Base-by-base conservation (phyloP, 2,113 vertebrate genomes). In the Erpornis zantholeuca region DNA sequence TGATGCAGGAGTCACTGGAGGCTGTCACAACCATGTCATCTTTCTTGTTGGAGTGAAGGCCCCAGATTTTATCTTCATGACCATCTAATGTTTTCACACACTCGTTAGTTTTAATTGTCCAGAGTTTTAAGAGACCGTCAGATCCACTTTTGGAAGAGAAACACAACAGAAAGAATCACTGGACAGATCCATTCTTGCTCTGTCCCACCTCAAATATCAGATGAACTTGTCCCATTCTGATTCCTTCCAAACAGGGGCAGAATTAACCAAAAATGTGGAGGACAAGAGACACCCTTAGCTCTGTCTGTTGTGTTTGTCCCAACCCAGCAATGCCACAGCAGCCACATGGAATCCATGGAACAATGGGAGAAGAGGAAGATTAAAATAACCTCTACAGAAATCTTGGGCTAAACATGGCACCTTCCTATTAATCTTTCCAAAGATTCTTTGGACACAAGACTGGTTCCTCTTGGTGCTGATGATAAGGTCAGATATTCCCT, bases 41-140 rank as follows among this genome's bases (percentile, higher is more conserved):
- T 35, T 97, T 98, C 82, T 95, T 97, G 97, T 97, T 99, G 86
- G 95, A 96, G 42, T 99, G 99, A 38, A 99, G 98, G 50, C 99
- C 99, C 99, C 99, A 99, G 82, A 99, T 98, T 97, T 99, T 99
- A 82, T 99, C 98, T 86, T 99, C 98, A 5, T 99, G 99, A 28
- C 97, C 98, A 6, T 99, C 99, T 45, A 99, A 83, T 0, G 99
- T 99, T 96, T 98, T 98, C 86, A 99, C 98, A 24, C 99, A 99
- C 96, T 99, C 99, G 0, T 99, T 99, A 47, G 97, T 99, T 96
- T 99, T 99, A 90, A 99, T 99, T 56, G 99, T 99, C 99, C 99
- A 99, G 50, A 99, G 98, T 90, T 99, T 99, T 50, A 99, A 78
- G 27, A 99, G 98, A 28, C 99, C 99, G 0, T 99, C 99, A 0